A percentile compares a stretch with the other conserved stretches of the same genome.
Conservation (phyloP, 1,140 invertebrate species). For the Heliconius nattereri region DNA sequence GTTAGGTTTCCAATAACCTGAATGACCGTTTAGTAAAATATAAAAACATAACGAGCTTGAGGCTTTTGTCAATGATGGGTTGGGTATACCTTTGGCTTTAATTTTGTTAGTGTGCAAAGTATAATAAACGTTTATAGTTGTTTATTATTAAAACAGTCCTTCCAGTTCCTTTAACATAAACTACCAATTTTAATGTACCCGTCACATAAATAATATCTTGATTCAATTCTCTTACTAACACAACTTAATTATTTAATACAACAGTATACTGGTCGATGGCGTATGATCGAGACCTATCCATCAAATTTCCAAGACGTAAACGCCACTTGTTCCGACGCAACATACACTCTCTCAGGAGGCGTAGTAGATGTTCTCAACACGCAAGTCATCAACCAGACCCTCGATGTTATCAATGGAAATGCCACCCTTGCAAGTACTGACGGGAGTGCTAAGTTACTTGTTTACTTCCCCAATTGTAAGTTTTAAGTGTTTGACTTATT, state of each 20-base stretch:
- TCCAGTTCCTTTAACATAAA: too few relatives aligned
- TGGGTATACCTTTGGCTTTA: too few relatives aligned
- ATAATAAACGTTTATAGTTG: too few relatives aligned
- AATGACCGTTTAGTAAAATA: too few relatives aligned
- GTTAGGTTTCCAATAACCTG: too few relatives aligned
- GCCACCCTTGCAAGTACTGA: constrained; percentile 48
- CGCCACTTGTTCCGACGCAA: constrained; percentile 57
- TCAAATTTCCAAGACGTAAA: constrained; percentile 50
- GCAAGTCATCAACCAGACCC: constrained; percentile 52
- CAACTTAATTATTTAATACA: not conserved
- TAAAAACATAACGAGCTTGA: too few relatives aligned
- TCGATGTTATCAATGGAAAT: constrained; percentile 50
- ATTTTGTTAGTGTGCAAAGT: too few relatives aligned
- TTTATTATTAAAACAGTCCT: too few relatives aligned
- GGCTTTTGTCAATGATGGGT: too few relatives aligned
- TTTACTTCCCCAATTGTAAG: constrained; percentile 58
- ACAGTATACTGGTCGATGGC: constrained; percentile 61
- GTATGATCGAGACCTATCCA: constrained; percentile 57
- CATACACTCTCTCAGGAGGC: constrained; percentile 44
- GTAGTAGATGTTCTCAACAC: constrained; percentile 54
- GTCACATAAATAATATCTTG: too few relatives aligned
- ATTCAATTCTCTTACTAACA: too few relatives aligned
- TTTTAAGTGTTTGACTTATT: constrained; percentile 13
- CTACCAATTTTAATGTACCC: too few relatives aligned
- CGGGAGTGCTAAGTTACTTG: constrained; percentile 55